A percentile compares a stretch with the other conserved stretches of the same genome.
These are phyloP conservation scores for Drosophila ambigua DNA, from an alignment of 1,140 invertebrate genomes.

Conservation along the genomic window DNA sequence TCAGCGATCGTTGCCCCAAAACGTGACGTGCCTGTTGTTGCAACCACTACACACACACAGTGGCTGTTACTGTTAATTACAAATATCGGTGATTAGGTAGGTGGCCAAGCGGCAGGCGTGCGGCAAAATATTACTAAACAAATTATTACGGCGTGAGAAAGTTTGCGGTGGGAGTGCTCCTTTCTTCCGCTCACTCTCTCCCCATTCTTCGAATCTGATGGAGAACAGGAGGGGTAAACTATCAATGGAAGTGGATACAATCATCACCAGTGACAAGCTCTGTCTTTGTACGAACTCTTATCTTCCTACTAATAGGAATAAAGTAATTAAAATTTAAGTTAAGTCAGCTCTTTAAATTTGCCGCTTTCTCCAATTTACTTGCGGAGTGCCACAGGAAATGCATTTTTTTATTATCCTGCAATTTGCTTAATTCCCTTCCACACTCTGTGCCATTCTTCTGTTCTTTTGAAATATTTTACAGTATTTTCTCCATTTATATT, in stretches of 20 bases:
- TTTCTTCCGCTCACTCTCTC: neutral
- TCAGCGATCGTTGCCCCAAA: slow-evolving; percentile 71
- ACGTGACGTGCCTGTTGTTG: slow-evolving; percentile 17
- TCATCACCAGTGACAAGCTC: too few relatives aligned
- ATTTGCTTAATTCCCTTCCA: slow-evolving; percentile 45
- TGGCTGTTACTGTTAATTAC: slow-evolving; percentile 67
- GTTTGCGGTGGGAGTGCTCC: slow-evolving; percentile 44
- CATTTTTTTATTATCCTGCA: slow-evolving; percentile 42
- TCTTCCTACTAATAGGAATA: too few relatives aligned
- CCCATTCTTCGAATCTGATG: too few relatives aligned
- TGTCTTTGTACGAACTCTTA: too few relatives aligned
- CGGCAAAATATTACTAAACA: slow-evolving; percentile 21
- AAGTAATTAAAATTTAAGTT: neutral
- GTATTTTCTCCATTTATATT: slow-evolving; percentile 30
- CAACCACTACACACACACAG: slow-evolving; percentile 12
- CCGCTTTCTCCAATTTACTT: neutral
- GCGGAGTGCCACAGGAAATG: slow-evolving; percentile 33
- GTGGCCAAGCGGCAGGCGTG: slow-evolving; percentile 51
- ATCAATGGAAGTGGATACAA: too few relatives aligned
- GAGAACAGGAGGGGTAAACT: too few relatives aligned
- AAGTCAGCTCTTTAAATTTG: neutral
- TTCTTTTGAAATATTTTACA: slow-evolving; percentile 46
- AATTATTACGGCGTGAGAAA: slow-evolving; percentile 71
- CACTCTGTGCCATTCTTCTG: slow-evolving; percentile 22
- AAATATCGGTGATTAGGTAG: slow-evolving; percentile 80